Evolutionary conservation across 92 coral and sea anemone genomes (phyloP).

Genomic region (Palythoa heliodiscus): DNA sequence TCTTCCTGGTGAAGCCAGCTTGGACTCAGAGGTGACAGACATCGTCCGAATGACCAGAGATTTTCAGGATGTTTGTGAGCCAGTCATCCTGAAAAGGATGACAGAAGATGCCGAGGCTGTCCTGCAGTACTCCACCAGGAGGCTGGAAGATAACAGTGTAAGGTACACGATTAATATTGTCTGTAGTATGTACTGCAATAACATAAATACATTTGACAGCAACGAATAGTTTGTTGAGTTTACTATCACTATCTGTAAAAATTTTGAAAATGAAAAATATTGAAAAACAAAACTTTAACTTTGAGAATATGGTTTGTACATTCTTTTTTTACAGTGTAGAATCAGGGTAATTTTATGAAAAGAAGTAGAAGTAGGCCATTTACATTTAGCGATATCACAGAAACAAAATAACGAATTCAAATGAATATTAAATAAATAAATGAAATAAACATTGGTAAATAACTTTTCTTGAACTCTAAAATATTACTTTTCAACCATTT

Average conservation of each 20-base stretch:
- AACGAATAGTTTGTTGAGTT: background rate
- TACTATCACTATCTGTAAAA: background rate
- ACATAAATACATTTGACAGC: background rate
- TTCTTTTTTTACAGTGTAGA: too few species aligned
- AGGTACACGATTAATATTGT: background rate
- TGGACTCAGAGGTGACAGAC: background rate
- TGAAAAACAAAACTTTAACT: too few species aligned
- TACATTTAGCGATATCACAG: too few species aligned
- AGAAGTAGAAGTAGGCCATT: too few species aligned
- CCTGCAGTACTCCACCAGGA: background rate
- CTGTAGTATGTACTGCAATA: background rate
- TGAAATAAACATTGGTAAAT: too few species aligned
- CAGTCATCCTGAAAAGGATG: background rate
- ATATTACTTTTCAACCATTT: too few species aligned
- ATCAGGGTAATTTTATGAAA: too few species aligned
- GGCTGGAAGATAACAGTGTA: background rate
- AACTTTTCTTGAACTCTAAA: too few species aligned
- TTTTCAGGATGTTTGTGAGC: background rate
- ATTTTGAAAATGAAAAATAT: too few species aligned
- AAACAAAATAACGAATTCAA: too few species aligned
- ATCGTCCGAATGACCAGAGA: background rate
- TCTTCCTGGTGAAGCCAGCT: background rate
- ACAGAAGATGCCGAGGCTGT: background rate
- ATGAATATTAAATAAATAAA: too few species aligned
- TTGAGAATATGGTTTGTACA: too few species aligned